Percentiles rank a stretch among this genome's conserved stretches.
These are phyloP conservation scores for Syrmaticus mikado DNA, from an alignment of 2,113 vertebrate species.

Conservation along the genomic window DNA sequence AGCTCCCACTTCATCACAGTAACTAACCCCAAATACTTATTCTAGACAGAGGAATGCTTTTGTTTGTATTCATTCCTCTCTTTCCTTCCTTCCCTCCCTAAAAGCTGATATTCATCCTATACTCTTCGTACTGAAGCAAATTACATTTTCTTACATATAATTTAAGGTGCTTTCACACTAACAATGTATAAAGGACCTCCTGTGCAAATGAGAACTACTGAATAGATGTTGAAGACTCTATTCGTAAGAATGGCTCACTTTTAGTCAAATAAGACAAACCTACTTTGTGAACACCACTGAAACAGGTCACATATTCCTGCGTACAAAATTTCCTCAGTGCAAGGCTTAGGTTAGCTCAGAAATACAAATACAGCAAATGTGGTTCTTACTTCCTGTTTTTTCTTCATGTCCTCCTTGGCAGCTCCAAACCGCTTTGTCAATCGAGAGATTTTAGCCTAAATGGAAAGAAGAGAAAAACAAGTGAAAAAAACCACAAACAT, in stretches of 20 bases:
- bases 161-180: not conserved
- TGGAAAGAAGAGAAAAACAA: not conserved
- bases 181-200: not conserved
- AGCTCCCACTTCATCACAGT: not conserved
- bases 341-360: not conserved
- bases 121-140: not conserved
- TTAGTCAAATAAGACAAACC: not conserved
- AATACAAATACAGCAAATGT: not conserved
- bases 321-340: not conserved
- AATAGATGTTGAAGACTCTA: not conserved
- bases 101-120: not conserved
- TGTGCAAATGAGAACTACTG: not conserved
- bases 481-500: not conserved
- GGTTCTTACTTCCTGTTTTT: constrained; percentile 88
- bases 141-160: not conserved
- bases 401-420: constrained; percentile 89
- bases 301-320: not conserved
- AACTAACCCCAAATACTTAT: not conserved
- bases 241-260: not conserved
- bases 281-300: not conserved
- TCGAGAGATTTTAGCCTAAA: constrained; percentile 91
- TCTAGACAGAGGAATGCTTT: not conserved
- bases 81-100: fast-evolving
- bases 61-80: not conserved
- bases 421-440: constrained; percentile 95